Percentiles rank a stretch among this genome's conserved stretches.
These are phyloP conservation scores for Amazona ochrocephala DNA, from an alignment of 2,797 vertebrate species.

Conservation along the genomic window DNA sequence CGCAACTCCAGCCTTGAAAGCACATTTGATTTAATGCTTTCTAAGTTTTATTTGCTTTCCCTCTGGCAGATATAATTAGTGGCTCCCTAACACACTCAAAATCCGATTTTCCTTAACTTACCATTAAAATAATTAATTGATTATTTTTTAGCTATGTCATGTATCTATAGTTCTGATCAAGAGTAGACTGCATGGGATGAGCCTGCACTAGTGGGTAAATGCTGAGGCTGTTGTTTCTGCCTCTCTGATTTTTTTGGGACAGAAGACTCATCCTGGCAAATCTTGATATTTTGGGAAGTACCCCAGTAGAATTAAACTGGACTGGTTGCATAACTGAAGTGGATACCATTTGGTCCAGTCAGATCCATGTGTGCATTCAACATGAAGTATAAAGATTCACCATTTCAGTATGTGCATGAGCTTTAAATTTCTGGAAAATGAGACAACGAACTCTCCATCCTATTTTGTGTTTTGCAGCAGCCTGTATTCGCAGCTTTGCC, in stretches of 20 bases:
- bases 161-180: not conserved
- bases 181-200: not conserved
- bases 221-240: not conserved
- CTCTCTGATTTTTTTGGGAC: not conserved
- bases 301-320: not conserved
- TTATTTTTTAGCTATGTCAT: slow-evolving; percentile 12
- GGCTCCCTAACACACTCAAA: not conserved
- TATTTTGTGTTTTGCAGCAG: not conserved
- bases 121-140: not conserved
- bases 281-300: not conserved
- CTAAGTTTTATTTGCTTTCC: slow-evolving; percentile 48
- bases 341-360: not conserved
- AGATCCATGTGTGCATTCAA: not conserved
- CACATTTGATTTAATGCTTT: slow-evolving; percentile 30
- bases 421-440: not conserved
- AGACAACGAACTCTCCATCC: not conserved
- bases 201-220: not conserved
- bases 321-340: slow-evolving; percentile 9
- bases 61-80: slow-evolving; percentile 24
- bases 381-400: not conserved
- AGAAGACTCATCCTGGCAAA: not conserved
- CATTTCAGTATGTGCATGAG: not conserved
- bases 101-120: slow-evolving; percentile 22
- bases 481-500: not conserved
- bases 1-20: not conserved